Conservation (phyloP, 2,113 vertebrate genomes). For the Leucopsar rothschildi region DNA sequence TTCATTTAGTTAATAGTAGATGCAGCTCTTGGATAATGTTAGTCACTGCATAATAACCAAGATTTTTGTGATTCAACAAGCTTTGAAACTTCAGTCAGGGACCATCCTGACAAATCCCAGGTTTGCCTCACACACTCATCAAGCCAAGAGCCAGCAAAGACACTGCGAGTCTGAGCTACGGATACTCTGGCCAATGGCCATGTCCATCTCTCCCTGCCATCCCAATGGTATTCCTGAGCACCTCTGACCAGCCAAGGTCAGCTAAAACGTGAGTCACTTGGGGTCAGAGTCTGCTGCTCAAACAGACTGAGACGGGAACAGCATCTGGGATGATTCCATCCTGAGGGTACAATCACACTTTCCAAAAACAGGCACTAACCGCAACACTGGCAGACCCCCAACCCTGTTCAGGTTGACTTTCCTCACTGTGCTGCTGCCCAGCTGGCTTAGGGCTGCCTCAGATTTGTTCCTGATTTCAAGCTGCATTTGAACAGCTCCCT, state of each 20-base stretch:
- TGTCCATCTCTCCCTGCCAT: not conserved
- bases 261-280: not conserved
- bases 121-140: not conserved
- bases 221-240: not conserved
- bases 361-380: not conserved
- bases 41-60: not conserved
- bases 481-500: not conserved
- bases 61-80: not conserved
- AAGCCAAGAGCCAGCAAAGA: not conserved
- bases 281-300: not conserved
- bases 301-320: accelerated
- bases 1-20: not conserved
- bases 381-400: not conserved
- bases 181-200: accelerated
- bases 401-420: not conserved
- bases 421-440: not conserved
- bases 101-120: not conserved
- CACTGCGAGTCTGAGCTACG: not conserved
- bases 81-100: not conserved
- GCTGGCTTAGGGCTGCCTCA: not conserved
- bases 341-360: accelerated
- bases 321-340: not conserved
- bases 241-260: not conserved
- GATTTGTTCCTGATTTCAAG: not conserved
- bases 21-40: not conserved